A percentile compares a stretch with the other conserved stretches of the same genome.
Conservation (phyloP, 2,888 invertebrate species). For the Icerya purchasi region DNA sequence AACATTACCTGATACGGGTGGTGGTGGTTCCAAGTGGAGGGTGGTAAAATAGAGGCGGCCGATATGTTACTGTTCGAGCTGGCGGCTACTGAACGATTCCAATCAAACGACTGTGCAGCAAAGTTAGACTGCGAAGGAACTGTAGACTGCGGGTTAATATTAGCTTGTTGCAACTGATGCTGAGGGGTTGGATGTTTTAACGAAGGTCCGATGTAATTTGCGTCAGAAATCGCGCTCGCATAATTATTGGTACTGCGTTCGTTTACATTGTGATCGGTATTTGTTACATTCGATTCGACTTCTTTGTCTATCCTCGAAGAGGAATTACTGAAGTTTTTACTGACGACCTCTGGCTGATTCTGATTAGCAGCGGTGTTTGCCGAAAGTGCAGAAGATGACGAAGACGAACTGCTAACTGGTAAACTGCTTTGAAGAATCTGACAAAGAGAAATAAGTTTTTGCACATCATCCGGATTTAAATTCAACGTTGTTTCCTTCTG, state of each 20-base stretch:
- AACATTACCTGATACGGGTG: no score
- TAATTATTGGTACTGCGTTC: no score
- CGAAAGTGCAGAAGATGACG: background rate
- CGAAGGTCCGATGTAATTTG: no score
- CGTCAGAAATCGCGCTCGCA: no score
- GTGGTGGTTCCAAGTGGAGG: constrained; percentile 13
- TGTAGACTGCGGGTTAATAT: no score
- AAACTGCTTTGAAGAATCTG: constrained; percentile 1
- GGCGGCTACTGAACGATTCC: no score
- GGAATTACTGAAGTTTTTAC: background rate
- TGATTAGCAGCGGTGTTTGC: background rate
- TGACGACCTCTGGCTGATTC: background rate
- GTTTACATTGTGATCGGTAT: background rate
- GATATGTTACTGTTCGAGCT: constrained; percentile 14
- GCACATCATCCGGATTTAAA: background rate
- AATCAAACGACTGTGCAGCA: no score
- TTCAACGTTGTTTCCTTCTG: background rate
- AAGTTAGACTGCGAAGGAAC: no score
- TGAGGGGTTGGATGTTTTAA: no score
- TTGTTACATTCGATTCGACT: background rate
- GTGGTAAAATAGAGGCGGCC: constrained; percentile 7
- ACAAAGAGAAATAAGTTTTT: background rate
- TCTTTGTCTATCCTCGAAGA: background rate
- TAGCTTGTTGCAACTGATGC: no score
- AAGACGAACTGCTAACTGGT: background rate